Conservation (phyloP, 2,113 vertebrate genomes). For the Carassius carassius region DNA sequence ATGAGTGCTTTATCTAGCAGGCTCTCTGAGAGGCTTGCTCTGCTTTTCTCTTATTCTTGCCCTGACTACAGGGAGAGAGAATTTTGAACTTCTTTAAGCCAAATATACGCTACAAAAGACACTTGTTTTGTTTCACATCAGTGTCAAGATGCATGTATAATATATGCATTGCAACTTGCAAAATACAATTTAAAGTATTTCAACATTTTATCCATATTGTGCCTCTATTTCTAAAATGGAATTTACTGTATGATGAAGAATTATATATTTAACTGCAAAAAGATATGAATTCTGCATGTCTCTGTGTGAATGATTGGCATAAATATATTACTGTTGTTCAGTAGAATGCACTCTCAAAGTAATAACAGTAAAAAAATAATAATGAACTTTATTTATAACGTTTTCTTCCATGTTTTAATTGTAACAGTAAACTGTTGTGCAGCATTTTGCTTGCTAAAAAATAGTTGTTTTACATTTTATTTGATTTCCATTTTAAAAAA, state of each 20-base stretch:
- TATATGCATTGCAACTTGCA: not conserved
- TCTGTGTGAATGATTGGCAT: not conserved
- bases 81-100: too few species aligned
- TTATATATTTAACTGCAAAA: not conserved
- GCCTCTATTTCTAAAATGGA: too few species aligned
- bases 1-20: conserved; percentile 52
- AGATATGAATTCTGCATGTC: not conserved
- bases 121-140: not conserved
- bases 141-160: not conserved
- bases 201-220: not conserved
- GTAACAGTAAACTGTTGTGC: too few species aligned
- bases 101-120: not conserved
- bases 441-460: too few species aligned
- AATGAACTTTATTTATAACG: not conserved
- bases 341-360: not conserved
- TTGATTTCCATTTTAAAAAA: too few species aligned
- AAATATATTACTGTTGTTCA: not conserved
- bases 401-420: too few species aligned
- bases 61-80: too few species aligned
- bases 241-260: too few species aligned
- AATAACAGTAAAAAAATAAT: not conserved
- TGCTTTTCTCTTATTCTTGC: too few species aligned
- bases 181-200: not conserved
- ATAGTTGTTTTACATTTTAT: too few species aligned
- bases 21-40: not conserved